Percentiles rank a stretch among this genome's conserved stretches.
Evolutionary conservation across 1,140 invertebrate genomes (phyloP).

Genomic region (Carcinoscorpius rotundicauda): DNA sequence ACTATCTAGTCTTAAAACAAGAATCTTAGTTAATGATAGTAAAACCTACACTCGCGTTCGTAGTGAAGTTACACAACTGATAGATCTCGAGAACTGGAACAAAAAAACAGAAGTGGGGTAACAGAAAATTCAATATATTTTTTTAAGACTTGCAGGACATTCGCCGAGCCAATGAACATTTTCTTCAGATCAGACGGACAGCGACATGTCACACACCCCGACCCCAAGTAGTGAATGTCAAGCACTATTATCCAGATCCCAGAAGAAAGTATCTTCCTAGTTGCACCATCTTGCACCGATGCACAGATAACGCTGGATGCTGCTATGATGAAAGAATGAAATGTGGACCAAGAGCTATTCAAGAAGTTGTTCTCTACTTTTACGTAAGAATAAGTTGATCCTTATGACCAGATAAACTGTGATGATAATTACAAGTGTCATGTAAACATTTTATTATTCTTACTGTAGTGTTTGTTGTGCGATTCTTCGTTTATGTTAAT

Average conservation of each 20-base stretch:
- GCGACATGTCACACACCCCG: slow-evolving; percentile 16
- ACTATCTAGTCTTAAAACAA: too few relatives aligned
- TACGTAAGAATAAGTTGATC: slow-evolving; percentile 6
- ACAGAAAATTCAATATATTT: too few relatives aligned
- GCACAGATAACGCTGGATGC: slow-evolving; percentile 19
- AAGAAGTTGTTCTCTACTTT: slow-evolving; percentile 20
- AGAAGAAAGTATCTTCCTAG: slow-evolving; percentile 19
- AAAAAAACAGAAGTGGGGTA: too few relatives aligned
- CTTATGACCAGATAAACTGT: too few relatives aligned
- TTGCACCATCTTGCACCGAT: slow-evolving; percentile 22
- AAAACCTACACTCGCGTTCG: too few relatives aligned
- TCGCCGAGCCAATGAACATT: slow-evolving; percentile 17
- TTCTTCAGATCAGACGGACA: slow-evolving; percentile 15
- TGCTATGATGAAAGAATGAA: slow-evolving; percentile 15
- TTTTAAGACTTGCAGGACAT: slow-evolving; percentile 8
- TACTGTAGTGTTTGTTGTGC: too few relatives aligned
- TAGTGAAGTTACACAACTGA: too few relatives aligned
- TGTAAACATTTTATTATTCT: too few relatives aligned
- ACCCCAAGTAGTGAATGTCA: slow-evolving; percentile 17
- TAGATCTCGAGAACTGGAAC: too few relatives aligned
- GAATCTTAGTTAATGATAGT: too few relatives aligned
- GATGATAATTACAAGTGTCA: too few relatives aligned
- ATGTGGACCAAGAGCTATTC: slow-evolving; percentile 19
- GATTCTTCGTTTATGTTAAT: too few relatives aligned
- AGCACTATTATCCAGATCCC: slow-evolving; percentile 13